phyloP scores from a whole-genome alignment of 2,888 invertebrate species.

The Drosophila neonasuta region DNA sequence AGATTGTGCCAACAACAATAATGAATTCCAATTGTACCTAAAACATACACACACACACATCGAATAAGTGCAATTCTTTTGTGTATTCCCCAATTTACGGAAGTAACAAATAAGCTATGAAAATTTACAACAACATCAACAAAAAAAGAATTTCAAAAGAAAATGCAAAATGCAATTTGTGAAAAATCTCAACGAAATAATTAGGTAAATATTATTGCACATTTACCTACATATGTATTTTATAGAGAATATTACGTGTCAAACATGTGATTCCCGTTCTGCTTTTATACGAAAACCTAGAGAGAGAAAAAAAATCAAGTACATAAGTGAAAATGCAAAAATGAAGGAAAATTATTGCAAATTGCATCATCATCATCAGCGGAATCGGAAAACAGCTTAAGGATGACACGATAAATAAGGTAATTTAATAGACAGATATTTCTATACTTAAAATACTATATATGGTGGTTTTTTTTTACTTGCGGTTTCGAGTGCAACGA shows the following conservation, averaged over 20 bases:
- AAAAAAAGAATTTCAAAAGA: background rate
- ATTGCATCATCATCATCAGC: conserved; percentile 52
- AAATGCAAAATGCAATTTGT: conserved; percentile 22
- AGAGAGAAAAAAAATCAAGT: conserved; percentile 16
- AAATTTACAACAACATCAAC: background rate
- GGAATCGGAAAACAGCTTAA: conserved; percentile 2
- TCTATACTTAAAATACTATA: background rate
- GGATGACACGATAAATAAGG: conserved; percentile 21
- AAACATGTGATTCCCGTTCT: conserved; percentile 48
- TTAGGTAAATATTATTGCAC: conserved; percentile 13
- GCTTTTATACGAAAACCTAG: conserved; percentile 18
- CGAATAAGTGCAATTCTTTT: conserved; percentile 31
- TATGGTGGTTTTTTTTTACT: conserved; percentile 12
- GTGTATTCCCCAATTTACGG: conserved; percentile 14
- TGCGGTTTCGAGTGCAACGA: conserved; percentile 8
- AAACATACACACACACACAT: conserved; percentile 4
- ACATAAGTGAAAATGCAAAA: conserved; percentile 39
- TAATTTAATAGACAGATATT: conserved; percentile 16
- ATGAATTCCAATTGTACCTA: conserved; percentile 31
- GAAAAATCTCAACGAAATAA: conserved; percentile 14
- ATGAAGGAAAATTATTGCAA: conserved; percentile 11
- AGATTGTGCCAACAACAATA: conserved; percentile 20
- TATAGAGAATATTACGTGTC: conserved; percentile 27
- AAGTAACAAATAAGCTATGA: conserved; percentile 3
- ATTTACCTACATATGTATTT: conserved; percentile 9